These are phyloP conservation scores for Pseudomugil tenellus DNA, from an alignment of 2,797 vertebrate species.

Conservation along the genomic window DNA sequence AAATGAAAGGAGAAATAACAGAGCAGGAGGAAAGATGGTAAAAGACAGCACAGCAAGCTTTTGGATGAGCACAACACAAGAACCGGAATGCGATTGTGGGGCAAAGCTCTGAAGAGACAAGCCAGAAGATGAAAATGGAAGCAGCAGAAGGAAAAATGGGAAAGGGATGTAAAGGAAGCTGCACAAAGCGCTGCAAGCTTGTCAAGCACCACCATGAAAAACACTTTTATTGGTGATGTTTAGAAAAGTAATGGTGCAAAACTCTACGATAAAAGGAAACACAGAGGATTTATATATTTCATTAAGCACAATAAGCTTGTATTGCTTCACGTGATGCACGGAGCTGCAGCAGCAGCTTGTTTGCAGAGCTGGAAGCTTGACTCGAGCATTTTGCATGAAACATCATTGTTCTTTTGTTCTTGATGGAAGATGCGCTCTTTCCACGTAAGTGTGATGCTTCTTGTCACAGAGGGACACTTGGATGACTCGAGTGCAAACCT, in stretches of 20 bases:
- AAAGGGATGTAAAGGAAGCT: not conserved
- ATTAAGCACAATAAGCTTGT: no score
- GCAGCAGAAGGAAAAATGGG: not conserved
- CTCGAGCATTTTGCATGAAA: not conserved
- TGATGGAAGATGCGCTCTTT: not conserved
- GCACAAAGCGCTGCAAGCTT: not conserved
- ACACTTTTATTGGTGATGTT: not conserved
- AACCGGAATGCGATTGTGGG: slow-evolving; percentile 20
- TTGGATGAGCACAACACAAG: slow-evolving; percentile 33
- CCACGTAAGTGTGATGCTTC: not conserved
- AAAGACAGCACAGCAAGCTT: slow-evolving; percentile 19
- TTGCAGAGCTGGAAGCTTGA: no score
- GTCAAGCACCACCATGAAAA: not conserved
- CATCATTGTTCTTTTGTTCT: not conserved
- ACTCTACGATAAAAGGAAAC: no score
- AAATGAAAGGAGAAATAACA: slow-evolving; percentile 44
- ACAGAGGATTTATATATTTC: no score
- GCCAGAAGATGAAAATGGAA: slow-evolving; percentile 3
- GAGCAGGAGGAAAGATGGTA: slow-evolving; percentile 27
- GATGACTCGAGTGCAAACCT: slow-evolving; percentile 22
- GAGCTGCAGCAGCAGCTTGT: no score
- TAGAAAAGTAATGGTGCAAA: no score
- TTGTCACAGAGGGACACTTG: slow-evolving; percentile 4
- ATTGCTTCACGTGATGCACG: no score
- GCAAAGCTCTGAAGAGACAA: not conserved